Evolutionary conservation across 2,113 vertebrate genomes (phyloP), one percentile per base, ranked within the genome.

Genomic region (Equus quagga): DNA sequence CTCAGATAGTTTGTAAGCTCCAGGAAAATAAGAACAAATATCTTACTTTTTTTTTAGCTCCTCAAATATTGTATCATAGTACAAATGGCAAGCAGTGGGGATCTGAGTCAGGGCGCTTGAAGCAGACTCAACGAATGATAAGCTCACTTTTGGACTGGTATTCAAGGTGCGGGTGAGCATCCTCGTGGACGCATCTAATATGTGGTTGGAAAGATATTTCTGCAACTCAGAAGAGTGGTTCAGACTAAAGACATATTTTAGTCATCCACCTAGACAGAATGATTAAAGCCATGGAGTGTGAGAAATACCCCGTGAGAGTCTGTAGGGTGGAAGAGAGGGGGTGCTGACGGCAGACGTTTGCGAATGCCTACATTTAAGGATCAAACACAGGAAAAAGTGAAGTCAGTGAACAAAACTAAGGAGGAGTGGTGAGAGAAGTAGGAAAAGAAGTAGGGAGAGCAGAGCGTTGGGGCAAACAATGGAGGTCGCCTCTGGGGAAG

Each of bases 221-320:
- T 83, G 62, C 62, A 76, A 65, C 94, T 96, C 23, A 64, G 54
- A 67, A 73, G 51, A 92, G 6, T 78, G 36, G 11, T 60, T 97
- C 87, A 90, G 28, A 65, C 28, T 76, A 51, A 89, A 92, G 31
- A 49, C 6, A 3, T 28, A 49, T 23, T 89, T 49, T 60, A 24
- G 28, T 31, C 33, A 14, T 58, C 62, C 7, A 62, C 28, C 41
- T 78, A 36, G 18, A 67, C 2, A 72, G 28, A 19, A 26, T 75
- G 64, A 49, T 36, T 72, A 46, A 72, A 62, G 46, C 24, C 41
- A 0, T 44, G 33, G 6, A 28, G 14, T 7, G 51, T 44, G 60
- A 44, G 60, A 82, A 65, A 23, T 33, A 18, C 6, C 23, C 15
- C 26, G 12, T n/a, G 70, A 88, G 41, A 58, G 62, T 49, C 69